Evolutionary conservation across 2,797 vertebrate species (phyloP), one percentile per base, ranked within the genome.

Genomic region (Salmo trutta): DNA sequence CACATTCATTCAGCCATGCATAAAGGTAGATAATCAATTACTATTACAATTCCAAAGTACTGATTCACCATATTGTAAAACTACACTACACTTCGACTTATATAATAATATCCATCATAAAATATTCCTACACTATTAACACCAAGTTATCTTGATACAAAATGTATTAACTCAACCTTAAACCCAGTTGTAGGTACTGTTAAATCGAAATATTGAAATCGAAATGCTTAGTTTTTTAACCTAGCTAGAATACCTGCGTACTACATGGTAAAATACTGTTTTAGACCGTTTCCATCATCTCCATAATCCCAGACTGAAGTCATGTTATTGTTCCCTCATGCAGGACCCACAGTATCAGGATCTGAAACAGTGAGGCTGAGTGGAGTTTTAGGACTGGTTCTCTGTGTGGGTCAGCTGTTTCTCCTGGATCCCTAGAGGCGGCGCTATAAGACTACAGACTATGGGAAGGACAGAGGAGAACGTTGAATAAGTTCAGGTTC

Each of bases 261-360:
- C 4, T 56, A 56, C 54, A 19, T 56, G 17, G 54, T 56, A 56
- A 56, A 56, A 16, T 56, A 4, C 54, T 8, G 36, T 41, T 41
- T 41, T 41, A 41, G 36, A 56, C 54, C 1, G 5, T 59, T 59
- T 59, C 54, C 54, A 59, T 59, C 56, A 14, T 64, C 64, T 24
- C 54, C 54, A 12, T 33, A 6, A n/a, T 51, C 47, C 21, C 21
- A 52, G 21, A 47, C 10, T 24, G 4, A 27, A 19, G 19, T 21
- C 29, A 17, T 33, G 31, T 47, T 54, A 73, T n/a, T 77, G 67
- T 21, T 12, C 27, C 14, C 5, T 47, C 4, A 1, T 56, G 66
- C 79, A 90, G 84, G 29, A 24, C 3, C 47, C 54, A 52, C 8
- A 27, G 0, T 64, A 3, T 88, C 87, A 74, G 83, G 86, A 70